Evolutionary conservation across 2,888 invertebrate genomes (phyloP).

Genomic region (Onthophagus sagittarius): DNA sequence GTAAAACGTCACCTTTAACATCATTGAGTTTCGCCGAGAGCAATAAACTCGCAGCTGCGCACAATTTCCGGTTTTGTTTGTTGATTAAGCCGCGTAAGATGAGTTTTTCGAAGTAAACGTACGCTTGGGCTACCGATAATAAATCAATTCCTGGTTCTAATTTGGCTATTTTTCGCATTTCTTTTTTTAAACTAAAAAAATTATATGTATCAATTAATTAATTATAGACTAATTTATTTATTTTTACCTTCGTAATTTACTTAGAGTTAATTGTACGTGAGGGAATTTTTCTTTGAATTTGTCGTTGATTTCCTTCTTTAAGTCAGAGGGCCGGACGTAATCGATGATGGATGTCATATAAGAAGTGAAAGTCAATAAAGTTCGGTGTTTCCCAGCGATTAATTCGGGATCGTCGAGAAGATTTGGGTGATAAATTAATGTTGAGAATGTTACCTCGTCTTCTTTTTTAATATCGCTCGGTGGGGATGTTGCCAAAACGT

Average conservation of each 20-base stretch:
- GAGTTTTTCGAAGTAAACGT: slow-evolving; percentile 97
- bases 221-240: not conserved
- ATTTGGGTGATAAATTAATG: slow-evolving; percentile 72
- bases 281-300: slow-evolving; percentile 95
- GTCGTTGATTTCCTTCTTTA: slow-evolving; percentile 96
- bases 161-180: slow-evolving; percentile 90
- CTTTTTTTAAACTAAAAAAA: slow-evolving; percentile 78
- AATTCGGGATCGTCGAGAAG: slow-evolving; percentile 90
- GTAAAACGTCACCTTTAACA: slow-evolving; percentile 85
- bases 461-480: slow-evolving; percentile 44
- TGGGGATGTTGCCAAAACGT: slow-evolving; percentile 49
- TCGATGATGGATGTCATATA: slow-evolving; percentile 95
- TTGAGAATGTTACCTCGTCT: slow-evolving; percentile 43
- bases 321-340: slow-evolving; percentile 90
- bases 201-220: not conserved
- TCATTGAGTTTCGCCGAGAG: slow-evolving; percentile 96
- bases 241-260: slow-evolving; percentile 86
- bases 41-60: slow-evolving; percentile 91
- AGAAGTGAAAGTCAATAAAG: slow-evolving; percentile 80
- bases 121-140: slow-evolving; percentile 91
- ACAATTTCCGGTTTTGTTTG: slow-evolving; percentile 92
- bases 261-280: slow-evolving; percentile 87
- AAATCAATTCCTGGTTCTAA: slow-evolving; percentile 79
- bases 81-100: slow-evolving; percentile 89
- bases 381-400: slow-evolving; percentile 85